These are phyloP conservation scores for Drosophila mimica DNA, from an alignment of 2,888 invertebrate genomes.

Conservation along the genomic window DNA sequence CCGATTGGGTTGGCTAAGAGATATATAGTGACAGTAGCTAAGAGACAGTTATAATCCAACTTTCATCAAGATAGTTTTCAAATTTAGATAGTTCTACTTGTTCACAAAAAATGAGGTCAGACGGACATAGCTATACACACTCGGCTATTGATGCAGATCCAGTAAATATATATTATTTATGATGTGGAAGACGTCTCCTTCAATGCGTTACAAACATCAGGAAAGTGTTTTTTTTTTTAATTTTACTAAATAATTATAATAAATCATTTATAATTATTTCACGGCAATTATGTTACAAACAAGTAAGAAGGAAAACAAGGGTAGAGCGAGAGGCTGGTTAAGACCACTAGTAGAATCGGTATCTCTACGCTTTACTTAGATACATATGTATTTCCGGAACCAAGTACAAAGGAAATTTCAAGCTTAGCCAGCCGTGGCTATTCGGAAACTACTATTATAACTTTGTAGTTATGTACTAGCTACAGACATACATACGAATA, in stretches of 20 bases:
- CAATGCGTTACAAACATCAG: not conserved
- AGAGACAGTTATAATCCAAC: not conserved
- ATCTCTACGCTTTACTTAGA: not conserved
- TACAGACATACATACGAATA: not conserved
- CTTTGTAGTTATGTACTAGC: not conserved
- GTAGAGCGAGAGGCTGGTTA: not conserved
- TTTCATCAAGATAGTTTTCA: not conserved
- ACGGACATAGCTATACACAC: not conserved
- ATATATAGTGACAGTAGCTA: not conserved
- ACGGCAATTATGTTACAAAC: not conserved
- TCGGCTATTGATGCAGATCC: not conserved
- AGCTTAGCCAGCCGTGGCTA: slow-evolving; percentile 33
- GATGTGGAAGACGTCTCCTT: not conserved
- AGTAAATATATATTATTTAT: not conserved
- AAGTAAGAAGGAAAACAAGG: not conserved
- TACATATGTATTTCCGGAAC: slow-evolving; percentile 12
- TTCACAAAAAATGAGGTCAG: not conserved
- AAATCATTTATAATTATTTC: not conserved
- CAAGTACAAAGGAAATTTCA: slow-evolving; percentile 25
- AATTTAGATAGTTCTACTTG: not conserved
- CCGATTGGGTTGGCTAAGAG: not conserved
- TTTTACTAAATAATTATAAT: not conserved
- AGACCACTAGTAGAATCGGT: not conserved
- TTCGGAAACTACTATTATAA: slow-evolving; percentile 10
- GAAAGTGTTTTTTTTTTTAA: not conserved